These are phyloP conservation scores for Lamellibrachia satsuma DNA, from an alignment of 2,888 invertebrate genomes.

Conservation along the genomic window DNA sequence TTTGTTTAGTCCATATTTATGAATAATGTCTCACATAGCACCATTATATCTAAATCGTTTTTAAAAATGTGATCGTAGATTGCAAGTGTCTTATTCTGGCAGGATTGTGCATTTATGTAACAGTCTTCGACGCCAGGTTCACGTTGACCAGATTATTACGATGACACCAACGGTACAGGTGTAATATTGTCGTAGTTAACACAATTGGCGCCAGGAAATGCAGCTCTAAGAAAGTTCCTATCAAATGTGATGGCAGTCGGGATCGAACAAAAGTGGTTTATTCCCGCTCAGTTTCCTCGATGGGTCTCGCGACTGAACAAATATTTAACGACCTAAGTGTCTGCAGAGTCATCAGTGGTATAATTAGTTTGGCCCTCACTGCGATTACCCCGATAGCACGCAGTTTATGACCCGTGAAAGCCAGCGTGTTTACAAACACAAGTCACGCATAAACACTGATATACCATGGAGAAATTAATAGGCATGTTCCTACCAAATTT, in stretches of 20 bases:
- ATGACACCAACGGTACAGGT: background rate
- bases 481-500: too few relatives aligned
- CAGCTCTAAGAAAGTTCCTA: background rate
- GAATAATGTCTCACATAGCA: too few relatives aligned
- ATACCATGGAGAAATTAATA: too few relatives aligned
- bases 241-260: background rate
- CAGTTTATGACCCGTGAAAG: too few relatives aligned
- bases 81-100: background rate
- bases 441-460: too few relatives aligned
- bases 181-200: background rate
- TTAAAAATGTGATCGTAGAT: background rate
- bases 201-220: background rate
- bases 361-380: too few relatives aligned
- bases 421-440: too few relatives aligned
- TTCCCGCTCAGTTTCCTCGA: background rate
- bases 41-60: background rate
- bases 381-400: too few relatives aligned
- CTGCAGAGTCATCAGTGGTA: too few relatives aligned
- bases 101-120: background rate
- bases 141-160: background rate
- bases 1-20: too few relatives aligned
- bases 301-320: background rate
- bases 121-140: background rate
- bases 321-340: too few relatives aligned
- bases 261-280: background rate